Percentiles rank a stretch among this genome's conserved stretches.
Evolutionary conservation across 2,888 invertebrate species (phyloP).

Genomic region (Formica aserva): DNA sequence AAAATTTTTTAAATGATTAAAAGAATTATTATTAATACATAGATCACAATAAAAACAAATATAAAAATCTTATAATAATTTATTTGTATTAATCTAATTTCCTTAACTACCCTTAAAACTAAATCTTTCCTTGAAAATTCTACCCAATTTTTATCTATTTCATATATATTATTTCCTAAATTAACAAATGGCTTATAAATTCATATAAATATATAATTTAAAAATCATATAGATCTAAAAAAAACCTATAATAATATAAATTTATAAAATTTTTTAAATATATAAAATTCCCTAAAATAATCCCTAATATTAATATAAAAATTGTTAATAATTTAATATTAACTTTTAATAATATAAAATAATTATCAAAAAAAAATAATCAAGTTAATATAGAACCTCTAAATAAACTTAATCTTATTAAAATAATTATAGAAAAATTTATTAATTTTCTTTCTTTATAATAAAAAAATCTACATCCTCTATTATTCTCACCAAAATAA

Average conservation of each 20-base stretch:
- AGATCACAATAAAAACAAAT: conserved; percentile 4
- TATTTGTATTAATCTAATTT: too few relatives aligned
- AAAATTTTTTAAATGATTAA: too few relatives aligned
- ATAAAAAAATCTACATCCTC: too few relatives aligned
- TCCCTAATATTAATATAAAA: not conserved
- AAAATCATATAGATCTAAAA: not conserved
- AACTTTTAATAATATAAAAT: not conserved
- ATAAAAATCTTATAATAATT: not conserved
- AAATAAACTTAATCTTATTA: too few relatives aligned
- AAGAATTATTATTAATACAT: conserved; percentile 8
- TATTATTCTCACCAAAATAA: too few relatives aligned
- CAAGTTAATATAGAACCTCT: too few relatives aligned
- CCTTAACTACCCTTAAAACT: too few relatives aligned
- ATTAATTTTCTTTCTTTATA: too few relatives aligned
- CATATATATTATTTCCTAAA: not conserved
- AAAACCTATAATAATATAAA: not conserved
- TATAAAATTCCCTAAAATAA: not conserved
- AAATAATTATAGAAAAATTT: too few relatives aligned
- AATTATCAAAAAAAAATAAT: too few relatives aligned
- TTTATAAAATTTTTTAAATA: too few relatives aligned
- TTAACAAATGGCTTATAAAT: not conserved
- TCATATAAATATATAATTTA: not conserved
- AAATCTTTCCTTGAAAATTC: conserved; percentile 3
- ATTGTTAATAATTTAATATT: not conserved
- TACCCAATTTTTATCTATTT: conserved; percentile 52